A percentile compares a stretch with the other conserved stretches of the same genome.
Evolutionary conservation across 2,113 vertebrate species (phyloP).

Genomic region (Varanus komodoensis): DNA sequence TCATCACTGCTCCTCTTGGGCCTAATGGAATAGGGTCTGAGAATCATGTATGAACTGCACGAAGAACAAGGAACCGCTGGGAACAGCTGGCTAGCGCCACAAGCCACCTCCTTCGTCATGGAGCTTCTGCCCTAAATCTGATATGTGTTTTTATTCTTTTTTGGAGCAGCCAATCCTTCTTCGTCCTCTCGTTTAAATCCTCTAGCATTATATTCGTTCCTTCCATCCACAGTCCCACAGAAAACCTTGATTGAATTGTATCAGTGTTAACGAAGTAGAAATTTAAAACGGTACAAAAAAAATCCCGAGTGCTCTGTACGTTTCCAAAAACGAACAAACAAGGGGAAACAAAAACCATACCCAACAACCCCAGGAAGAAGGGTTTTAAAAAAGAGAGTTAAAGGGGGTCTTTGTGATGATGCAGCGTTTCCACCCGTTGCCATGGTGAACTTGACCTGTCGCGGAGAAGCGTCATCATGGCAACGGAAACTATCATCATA

Average conservation of each 20-base stretch:
- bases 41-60: conserved; percentile 54
- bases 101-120: conserved; percentile 55
- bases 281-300: conserved; percentile 74
- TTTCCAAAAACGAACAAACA: conserved; percentile 80
- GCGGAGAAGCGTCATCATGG: conserved; percentile 79
- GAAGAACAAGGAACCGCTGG: conserved; percentile 39
- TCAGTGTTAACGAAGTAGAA: conserved; percentile 77
- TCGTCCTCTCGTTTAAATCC: conserved; percentile 63
- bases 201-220: conserved; percentile 75
- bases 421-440: conserved; percentile 93
- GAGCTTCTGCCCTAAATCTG: conserved; percentile 70
- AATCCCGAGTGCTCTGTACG: conserved; percentile 81
- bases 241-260: conserved; percentile 85
- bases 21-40: conserved; percentile 47
- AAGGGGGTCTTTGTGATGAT: conserved; percentile 81
- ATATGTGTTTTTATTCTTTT: conserved; percentile 65
- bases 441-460: conserved; percentile 81
- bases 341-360: conserved; percentile 63
- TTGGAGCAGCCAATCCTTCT: conserved; percentile 62
- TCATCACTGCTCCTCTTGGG: conserved; percentile 16
- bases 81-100: conserved; percentile 32
- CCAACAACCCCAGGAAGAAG: conserved; percentile 71
- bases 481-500: conserved; percentile 99
- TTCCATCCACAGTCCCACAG: conserved; percentile 94
- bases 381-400: conserved; percentile 64